Evolutionary conservation across 2,888 invertebrate species (phyloP).

Genomic region (Tromatobia lineatoria): DNA sequence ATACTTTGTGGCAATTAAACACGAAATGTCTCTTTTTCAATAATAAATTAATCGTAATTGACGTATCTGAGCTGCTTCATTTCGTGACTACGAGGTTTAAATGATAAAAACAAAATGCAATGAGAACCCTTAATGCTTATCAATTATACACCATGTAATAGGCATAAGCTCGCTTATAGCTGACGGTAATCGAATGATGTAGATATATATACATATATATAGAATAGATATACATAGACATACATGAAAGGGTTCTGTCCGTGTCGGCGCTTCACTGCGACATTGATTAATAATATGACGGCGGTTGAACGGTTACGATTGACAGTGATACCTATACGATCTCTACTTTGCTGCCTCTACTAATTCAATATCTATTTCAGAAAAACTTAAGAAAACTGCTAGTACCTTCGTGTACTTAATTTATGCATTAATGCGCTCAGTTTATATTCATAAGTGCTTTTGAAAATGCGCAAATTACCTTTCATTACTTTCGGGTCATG

Average conservation of each 20-base stretch:
- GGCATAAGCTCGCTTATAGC: too few relatives aligned
- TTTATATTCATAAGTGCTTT: background rate
- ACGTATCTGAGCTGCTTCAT: too few relatives aligned
- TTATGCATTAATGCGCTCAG: background rate
- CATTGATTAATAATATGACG: constrained; percentile 18
- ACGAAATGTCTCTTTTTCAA: too few relatives aligned
- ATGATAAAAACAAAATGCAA: too few relatives aligned
- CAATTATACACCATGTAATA: too few relatives aligned
- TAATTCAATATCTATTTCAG: background rate
- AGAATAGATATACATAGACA: background rate
- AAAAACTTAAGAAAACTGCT: background rate
- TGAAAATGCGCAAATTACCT: background rate
- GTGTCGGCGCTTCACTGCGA: background rate
- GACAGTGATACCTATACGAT: background rate
- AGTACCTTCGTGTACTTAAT: background rate
- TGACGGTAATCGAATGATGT: too few relatives aligned
- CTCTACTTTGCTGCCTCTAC: background rate
- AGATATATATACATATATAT: too few relatives aligned
- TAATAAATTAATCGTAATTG: too few relatives aligned
- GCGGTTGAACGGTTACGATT: background rate
- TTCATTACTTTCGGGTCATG: background rate
- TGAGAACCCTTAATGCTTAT: too few relatives aligned
- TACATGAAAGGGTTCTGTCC: background rate
- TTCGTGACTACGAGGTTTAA: too few relatives aligned
- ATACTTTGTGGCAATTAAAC: background rate